These are phyloP conservation scores for Neogale vison DNA, from an alignment of 2,113 vertebrate species.

Conservation along the genomic window DNA sequence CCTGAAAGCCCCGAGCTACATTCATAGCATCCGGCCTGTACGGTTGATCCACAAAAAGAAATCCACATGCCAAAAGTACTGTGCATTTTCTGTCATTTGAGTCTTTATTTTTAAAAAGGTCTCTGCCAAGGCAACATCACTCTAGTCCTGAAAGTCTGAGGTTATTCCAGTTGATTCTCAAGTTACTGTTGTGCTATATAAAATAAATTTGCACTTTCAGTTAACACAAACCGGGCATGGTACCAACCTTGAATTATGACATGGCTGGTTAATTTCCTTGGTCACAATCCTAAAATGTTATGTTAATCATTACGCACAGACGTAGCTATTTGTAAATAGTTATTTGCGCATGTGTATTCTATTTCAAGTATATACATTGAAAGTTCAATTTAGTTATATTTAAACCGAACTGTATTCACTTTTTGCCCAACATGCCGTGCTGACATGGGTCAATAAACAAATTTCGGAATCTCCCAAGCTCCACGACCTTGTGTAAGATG, in stretches of 20 bases:
- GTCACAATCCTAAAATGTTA: conserved; percentile 23
- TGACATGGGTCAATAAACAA: conserved; percentile 74
- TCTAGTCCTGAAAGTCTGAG: conserved; percentile 30
- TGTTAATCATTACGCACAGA: conserved; percentile 48
- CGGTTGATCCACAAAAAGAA: conserved; percentile 71
- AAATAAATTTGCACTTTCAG: conserved; percentile 40
- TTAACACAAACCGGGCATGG: conserved; percentile 3
- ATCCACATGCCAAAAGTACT: conserved; percentile 39
- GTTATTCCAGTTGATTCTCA: conserved; percentile 15
- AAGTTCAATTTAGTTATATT: conserved; percentile 76
- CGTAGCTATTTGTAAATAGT: conserved; percentile 69
- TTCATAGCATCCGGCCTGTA: conserved; percentile 44
- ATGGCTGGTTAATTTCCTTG: background rate
- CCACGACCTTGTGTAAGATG: conserved; percentile 55
- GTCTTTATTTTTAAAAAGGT: conserved; percentile 50
- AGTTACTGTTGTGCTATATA: background rate
- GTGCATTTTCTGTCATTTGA: conserved; percentile 53
- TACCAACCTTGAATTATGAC: conserved; percentile 48
- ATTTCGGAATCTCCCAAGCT: conserved; percentile 56
- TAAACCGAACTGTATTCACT: conserved; percentile 75
- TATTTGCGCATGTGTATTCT: conserved; percentile 40
- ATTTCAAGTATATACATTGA: conserved; percentile 69
- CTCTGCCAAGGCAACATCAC: background rate
- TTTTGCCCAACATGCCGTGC: conserved; percentile 65
- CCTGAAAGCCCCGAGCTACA: conserved; percentile 67